These are phyloP conservation scores for Hyperoodon ampullatus DNA, from an alignment of 2,113 vertebrate species.

Conservation along the genomic window DNA sequence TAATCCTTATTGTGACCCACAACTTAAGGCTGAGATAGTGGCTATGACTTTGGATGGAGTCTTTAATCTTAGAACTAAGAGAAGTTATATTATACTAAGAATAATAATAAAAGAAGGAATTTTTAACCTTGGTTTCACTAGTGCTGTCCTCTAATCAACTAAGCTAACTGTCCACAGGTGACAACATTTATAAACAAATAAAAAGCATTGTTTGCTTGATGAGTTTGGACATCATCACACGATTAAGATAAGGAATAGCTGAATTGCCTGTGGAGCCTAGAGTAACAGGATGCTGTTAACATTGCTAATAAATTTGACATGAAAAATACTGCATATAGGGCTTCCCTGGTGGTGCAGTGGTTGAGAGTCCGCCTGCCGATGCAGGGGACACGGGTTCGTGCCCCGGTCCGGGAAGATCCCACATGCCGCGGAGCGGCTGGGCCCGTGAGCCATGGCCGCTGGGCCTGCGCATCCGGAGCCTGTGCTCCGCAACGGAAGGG, in stretches of 20 bases:
- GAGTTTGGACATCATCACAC: constrained; percentile 65
- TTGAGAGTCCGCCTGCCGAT: too few species aligned
- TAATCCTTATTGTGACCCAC: not conserved
- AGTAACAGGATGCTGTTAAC: constrained; percentile 75
- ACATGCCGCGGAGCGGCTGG: too few species aligned
- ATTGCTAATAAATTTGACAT: constrained; percentile 80
- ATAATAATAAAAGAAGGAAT: not conserved
- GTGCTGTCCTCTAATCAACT: not conserved
- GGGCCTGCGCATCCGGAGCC: too few species aligned
- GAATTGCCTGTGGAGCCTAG: constrained; percentile 68
- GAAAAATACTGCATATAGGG: constrained; percentile 58
- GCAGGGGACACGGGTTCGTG: too few species aligned
- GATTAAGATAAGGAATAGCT: constrained; percentile 75
- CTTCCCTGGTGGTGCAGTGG: too few species aligned
- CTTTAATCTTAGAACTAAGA: not conserved
- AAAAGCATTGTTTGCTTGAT: constrained; percentile 63
- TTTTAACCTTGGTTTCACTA: not conserved
- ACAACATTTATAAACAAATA: constrained; percentile 65
- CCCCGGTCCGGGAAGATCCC: too few species aligned
- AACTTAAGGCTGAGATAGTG: not conserved
- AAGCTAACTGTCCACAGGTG: not conserved
- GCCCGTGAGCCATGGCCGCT: too few species aligned
- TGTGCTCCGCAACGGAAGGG: too few species aligned
- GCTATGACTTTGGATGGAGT: not conserved
- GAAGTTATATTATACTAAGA: not conserved